These are phyloP conservation scores for Trogon melanurus DNA, from an alignment of 2,113 vertebrate genomes.

Conservation along the genomic window DNA sequence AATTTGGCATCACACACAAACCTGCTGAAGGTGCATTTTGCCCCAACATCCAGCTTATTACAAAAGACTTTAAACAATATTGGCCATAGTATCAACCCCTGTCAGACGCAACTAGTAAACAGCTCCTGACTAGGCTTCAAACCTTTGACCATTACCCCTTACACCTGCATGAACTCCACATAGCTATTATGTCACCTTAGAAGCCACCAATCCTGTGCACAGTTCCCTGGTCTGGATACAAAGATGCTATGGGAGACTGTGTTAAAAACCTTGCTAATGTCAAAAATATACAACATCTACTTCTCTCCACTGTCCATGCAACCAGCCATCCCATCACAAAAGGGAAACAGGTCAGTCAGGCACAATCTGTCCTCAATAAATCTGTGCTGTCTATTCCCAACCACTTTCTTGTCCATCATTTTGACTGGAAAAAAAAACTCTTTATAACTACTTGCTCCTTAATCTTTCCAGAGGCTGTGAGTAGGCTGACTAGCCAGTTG, in stretches of 20 bases:
- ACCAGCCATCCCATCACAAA: not conserved
- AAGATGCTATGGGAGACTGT: not conserved
- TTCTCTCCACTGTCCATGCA: not conserved
- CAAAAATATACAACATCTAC: not conserved
- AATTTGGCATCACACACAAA: not conserved
- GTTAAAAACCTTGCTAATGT: not conserved
- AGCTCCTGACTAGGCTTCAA: not conserved
- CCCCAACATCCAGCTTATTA: not conserved
- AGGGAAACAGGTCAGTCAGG: not conserved
- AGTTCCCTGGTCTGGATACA: not conserved
- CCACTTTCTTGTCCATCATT: not conserved
- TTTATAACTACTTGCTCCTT: not conserved
- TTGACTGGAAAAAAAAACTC: not conserved
- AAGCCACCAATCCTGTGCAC: not conserved
- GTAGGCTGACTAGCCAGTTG: not conserved
- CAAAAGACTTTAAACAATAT: not conserved
- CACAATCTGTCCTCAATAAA: not conserved
- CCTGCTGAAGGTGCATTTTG: not conserved
- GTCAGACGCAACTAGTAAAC: not conserved
- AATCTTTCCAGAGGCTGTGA: not conserved
- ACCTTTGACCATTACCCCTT: not conserved
- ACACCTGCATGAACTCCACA: not conserved
- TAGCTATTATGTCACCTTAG: not conserved
- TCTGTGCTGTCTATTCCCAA: not conserved
- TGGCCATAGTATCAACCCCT: not conserved